Percentiles rank a stretch among this genome's conserved stretches.
Evolutionary conservation across 1,140 invertebrate genomes (phyloP).

Genomic region (Drosophila littoralis): DNA sequence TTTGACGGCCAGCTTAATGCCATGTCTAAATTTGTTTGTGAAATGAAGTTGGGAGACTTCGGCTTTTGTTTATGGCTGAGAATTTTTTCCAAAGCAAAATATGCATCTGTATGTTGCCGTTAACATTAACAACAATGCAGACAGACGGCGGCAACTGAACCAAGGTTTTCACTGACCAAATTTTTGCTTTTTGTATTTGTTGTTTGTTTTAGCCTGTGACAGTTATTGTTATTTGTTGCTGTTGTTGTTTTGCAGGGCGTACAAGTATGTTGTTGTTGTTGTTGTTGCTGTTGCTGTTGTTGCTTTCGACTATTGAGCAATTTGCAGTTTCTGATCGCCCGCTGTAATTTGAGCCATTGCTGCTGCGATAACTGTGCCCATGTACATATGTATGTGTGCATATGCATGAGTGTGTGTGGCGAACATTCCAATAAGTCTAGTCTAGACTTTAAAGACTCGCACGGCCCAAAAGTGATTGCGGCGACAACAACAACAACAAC

Average conservation of each 20-base stretch:
- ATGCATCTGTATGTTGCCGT: slow-evolving; percentile 50
- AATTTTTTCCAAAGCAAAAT: slow-evolving; percentile 62
- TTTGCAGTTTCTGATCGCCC: slow-evolving; percentile 51
- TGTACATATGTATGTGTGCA: background rate
- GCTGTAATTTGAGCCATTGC: slow-evolving; percentile 29
- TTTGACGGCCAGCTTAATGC: slow-evolving; percentile 37
- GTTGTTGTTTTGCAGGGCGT: slow-evolving; percentile 31
- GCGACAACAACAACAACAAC: slow-evolving; percentile 53
- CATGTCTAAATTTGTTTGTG: slow-evolving; percentile 69
- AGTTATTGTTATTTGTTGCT: slow-evolving; percentile 31
- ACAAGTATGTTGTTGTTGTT: slow-evolving; percentile 27
- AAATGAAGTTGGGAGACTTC: slow-evolving; percentile 52
- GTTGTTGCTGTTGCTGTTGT: slow-evolving; percentile 22
- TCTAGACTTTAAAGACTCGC: slow-evolving; percentile 54
- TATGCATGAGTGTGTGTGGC: slow-evolving; percentile 20
- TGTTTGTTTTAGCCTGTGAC: slow-evolving; percentile 19
- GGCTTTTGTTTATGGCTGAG: slow-evolving; percentile 54
- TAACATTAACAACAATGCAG: slow-evolving; percentile 40
- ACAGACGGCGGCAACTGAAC: slow-evolving; percentile 25
- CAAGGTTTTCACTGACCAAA: slow-evolving; percentile 65
- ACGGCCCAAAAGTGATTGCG: slow-evolving; percentile 72
- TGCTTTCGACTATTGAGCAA: slow-evolving; percentile 46
- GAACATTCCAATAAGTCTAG: slow-evolving; percentile 63
- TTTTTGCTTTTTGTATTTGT: slow-evolving; percentile 29
- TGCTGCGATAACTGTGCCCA: slow-evolving; percentile 5